Percentiles rank a stretch among this genome's conserved stretches.
phyloP scores from a whole-genome alignment of 1,140 invertebrate genomes.

The Orius laevigatus region DNA sequence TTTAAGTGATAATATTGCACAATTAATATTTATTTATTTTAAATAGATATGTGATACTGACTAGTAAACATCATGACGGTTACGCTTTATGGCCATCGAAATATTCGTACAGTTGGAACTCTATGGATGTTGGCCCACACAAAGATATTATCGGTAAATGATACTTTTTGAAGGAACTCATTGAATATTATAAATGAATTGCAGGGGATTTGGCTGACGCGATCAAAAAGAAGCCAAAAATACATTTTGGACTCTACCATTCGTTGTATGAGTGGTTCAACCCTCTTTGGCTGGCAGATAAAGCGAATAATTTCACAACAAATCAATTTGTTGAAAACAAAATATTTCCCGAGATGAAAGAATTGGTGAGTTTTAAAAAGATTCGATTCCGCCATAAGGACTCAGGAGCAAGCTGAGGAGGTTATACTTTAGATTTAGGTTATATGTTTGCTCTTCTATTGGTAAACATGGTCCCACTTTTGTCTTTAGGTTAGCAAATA shows the following conservation, averaged over 20 bases:
- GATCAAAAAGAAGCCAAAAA: constrained; percentile 38
- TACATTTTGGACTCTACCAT: constrained; percentile 77
- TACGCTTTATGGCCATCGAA: constrained; percentile 78
- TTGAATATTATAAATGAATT: constrained; percentile 13
- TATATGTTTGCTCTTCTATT: no score
- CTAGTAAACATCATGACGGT: constrained; percentile 89
- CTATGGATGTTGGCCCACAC: constrained; percentile 68
- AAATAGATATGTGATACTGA: constrained; percentile 67
- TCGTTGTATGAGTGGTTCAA: constrained; percentile 87
- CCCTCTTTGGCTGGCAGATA: constrained; percentile 64
- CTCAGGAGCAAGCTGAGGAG: no score
- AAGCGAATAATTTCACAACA: constrained; percentile 44
- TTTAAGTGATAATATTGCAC: constrained; percentile 6
- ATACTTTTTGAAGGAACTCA: constrained; percentile 2
- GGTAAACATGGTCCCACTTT: no score
- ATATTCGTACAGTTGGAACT: constrained; percentile 79
- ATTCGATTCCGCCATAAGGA: no score
- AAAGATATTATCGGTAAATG: constrained; percentile 54
- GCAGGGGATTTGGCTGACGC: constrained; percentile 53
- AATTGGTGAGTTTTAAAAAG: constrained; percentile 41
- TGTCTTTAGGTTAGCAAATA: constrained; percentile 45
- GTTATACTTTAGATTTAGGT: no score
- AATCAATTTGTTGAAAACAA: constrained; percentile 49
- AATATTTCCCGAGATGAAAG: constrained; percentile 54
- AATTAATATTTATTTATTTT: constrained; percentile 10